Evolutionary conservation across 2,797 vertebrate species (phyloP).

Genomic region (Coracias cyanogaster): DNA sequence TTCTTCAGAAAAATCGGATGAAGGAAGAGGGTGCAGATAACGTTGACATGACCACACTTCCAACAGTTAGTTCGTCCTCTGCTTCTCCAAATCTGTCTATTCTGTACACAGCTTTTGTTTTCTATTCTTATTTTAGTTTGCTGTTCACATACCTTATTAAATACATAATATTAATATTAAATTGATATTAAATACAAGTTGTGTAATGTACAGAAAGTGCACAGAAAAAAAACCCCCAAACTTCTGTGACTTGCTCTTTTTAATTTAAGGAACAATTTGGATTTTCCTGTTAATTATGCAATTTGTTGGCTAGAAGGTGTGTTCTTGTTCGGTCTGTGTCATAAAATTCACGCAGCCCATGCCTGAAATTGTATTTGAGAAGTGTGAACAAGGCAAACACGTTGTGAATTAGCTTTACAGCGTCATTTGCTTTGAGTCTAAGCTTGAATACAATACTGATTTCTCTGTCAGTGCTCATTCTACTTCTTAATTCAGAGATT

Average conservation of each 20-base stretch:
- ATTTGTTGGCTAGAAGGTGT: background rate
- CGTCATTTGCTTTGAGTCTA: background rate
- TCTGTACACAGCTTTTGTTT: background rate
- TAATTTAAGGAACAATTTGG: background rate
- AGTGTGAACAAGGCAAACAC: constrained; percentile 20
- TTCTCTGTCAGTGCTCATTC: background rate
- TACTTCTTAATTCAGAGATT: background rate
- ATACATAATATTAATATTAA: too few relatives aligned
- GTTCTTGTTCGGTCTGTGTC: background rate
- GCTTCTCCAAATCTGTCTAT: background rate
- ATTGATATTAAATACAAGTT: background rate
- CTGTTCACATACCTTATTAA: background rate
- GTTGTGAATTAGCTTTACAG: background rate
- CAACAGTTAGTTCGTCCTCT: background rate
- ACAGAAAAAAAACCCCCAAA: background rate
- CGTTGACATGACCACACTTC: background rate
- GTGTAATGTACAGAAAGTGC: background rate
- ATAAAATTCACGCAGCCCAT: background rate
- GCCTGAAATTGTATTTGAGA: background rate
- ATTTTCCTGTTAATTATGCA: constrained; percentile 24
- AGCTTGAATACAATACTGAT: background rate
- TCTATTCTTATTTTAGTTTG: background rate
- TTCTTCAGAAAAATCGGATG: background rate
- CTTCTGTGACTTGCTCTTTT: background rate
- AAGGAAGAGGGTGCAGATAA: background rate